phyloP scores from a whole-genome alignment of 1,140 invertebrate genomes.

The Amphibalanus amphitrite region DNA sequence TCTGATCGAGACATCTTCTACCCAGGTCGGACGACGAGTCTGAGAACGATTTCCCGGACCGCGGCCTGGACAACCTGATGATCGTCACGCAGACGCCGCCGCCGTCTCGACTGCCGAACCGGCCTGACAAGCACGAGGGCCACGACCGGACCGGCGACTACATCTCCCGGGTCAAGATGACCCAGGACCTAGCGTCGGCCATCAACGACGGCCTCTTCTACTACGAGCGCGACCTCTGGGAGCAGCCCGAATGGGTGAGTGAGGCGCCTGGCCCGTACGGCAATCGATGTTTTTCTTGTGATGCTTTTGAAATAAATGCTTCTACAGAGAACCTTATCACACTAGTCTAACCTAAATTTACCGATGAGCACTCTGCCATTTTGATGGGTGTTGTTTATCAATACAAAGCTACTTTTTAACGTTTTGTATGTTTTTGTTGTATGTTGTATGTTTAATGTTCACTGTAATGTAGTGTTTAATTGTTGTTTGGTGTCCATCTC shows the following conservation, averaged over 20 bases:
- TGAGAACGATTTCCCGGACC: constrained; percentile 63
- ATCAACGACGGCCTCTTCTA: constrained; percentile 90
- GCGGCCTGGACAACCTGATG: constrained; percentile 82
- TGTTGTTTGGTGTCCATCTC: neutral
- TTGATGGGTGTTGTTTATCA: too few species aligned
- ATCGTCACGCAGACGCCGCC: constrained; percentile 75
- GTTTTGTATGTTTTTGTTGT: too few species aligned
- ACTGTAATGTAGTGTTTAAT: too few species aligned
- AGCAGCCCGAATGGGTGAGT: constrained; percentile 24
- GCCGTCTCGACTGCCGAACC: constrained; percentile 46
- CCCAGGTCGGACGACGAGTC: constrained; percentile 43
- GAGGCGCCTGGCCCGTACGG: too few species aligned
- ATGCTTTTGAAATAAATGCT: too few species aligned
- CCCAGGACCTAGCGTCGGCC: constrained; percentile 75
- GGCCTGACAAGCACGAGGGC: constrained; percentile 54
- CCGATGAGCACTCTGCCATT: too few species aligned
- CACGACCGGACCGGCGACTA: constrained; percentile 73
- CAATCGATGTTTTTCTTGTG: too few species aligned
- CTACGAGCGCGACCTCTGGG: constrained; percentile 84
- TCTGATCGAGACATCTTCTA: too few species aligned
- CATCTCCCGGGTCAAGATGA: constrained; percentile 71
- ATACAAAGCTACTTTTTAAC: too few species aligned
- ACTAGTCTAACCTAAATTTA: too few species aligned
- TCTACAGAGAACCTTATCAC: too few species aligned
- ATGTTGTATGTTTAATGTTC: too few species aligned